Evolutionary conservation across 2,113 vertebrate genomes (phyloP).

Genomic region (Bombycilla garrulus): DNA sequence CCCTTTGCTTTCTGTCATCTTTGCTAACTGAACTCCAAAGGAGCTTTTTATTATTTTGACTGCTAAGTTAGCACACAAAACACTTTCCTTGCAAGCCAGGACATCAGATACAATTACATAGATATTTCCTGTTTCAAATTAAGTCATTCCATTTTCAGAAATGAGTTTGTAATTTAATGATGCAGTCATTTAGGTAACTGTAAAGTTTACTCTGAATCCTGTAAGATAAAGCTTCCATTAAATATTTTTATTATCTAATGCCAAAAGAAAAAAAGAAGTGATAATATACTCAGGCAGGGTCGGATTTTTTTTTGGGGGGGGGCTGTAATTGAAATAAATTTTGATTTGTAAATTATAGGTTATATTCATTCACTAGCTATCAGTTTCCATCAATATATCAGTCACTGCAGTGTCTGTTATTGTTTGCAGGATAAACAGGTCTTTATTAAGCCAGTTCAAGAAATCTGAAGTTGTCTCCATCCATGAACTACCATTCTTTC

Average conservation of each 20-base stretch:
- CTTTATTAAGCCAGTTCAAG: not conserved
- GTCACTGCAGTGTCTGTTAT: not conserved
- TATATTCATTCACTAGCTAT: not conserved
- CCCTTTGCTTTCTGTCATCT: not conserved
- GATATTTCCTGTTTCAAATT: not conserved
- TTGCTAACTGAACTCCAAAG: not conserved
- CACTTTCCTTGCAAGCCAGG: not conserved
- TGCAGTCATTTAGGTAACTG: not conserved
- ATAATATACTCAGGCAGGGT: not conserved
- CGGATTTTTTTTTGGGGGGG: accelerated
- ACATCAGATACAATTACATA: not conserved
- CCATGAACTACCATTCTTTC: not conserved
- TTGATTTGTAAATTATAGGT: not conserved
- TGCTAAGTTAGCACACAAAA: not conserved
- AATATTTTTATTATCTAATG: not conserved
- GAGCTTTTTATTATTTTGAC: not conserved
- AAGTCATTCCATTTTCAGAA: not conserved
- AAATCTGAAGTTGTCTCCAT: not conserved
- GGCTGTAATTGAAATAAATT: not conserved
- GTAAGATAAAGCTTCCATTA: not conserved
- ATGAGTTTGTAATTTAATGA: not conserved
- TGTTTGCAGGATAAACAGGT: not conserved
- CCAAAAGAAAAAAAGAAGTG: not conserved
- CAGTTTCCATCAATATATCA: not conserved
- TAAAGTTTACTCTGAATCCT: not conserved